Conservation (phyloP, 1,140 invertebrate genomes). For the Bombyx mandarina region DNA sequence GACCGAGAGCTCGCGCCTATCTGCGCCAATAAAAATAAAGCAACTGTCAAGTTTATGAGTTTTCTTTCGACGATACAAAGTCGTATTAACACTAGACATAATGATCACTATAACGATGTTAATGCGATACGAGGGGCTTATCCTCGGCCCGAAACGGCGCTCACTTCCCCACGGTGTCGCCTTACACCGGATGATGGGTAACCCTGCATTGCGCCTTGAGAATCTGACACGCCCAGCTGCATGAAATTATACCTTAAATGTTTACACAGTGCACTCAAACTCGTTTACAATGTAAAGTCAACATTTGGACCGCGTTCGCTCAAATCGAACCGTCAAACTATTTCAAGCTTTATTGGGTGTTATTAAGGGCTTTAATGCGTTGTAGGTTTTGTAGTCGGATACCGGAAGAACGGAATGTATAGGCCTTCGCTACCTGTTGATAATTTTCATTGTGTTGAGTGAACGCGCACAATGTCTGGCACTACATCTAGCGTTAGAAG, state of each 20-base stretch:
- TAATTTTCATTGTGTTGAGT: conserved; percentile 56
- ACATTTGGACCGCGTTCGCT: conserved; percentile 12
- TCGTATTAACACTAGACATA: no score
- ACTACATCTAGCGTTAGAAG: conserved; percentile 21
- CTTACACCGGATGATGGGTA: conserved; percentile 62
- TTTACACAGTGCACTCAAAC: conserved; percentile 7
- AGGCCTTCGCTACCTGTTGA: conserved; percentile 62
- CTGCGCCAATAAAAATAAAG: no score
- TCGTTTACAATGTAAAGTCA: conserved; percentile 10
- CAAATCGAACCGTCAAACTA: neutral
- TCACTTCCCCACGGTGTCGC: conserved; percentile 58
- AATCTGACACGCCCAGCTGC: conserved; percentile 19
- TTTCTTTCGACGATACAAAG: no score
- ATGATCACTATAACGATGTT: conserved; percentile 13
- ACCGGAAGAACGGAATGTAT: conserved; percentile 64
- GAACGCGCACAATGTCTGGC: conserved; percentile 42
- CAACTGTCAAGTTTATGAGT: no score
- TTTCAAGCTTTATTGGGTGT: neutral
- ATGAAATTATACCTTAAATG: conserved; percentile 13
- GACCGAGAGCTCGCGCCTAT: no score
- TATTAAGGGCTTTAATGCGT: conserved; percentile 10
- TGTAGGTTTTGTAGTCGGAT: conserved; percentile 17
- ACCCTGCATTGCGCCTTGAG: conserved; percentile 34
- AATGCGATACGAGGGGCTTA: conserved; percentile 30
- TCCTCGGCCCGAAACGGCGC: conserved; percentile 35